A percentile compares a stretch with the other conserved stretches of the same genome.
Conservation (phyloP, 2,888 invertebrate genomes). For the Pristionchus arcanus region DNA sequence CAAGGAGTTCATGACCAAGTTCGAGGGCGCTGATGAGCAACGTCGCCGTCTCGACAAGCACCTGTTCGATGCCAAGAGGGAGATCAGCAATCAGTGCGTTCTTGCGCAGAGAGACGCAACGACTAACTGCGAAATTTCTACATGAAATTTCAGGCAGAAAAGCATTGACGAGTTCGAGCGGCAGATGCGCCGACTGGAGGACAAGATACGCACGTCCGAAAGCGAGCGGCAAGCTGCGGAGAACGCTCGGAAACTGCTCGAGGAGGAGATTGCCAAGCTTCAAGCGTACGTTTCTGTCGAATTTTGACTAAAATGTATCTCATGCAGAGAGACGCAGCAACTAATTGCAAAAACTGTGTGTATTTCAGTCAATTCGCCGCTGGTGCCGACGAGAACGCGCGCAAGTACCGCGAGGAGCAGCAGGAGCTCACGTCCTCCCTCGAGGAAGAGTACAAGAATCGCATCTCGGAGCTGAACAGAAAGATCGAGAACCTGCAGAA, state of each 20-base stretch:
- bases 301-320: not conserved
- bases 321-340: not conserved
- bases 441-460: constrained; percentile 77
- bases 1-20: constrained; percentile 73
- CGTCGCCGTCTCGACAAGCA: constrained; percentile 76
- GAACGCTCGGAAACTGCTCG: constrained; percentile 75
- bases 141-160: constrained; percentile 64
- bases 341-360: not conserved
- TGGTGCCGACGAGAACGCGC: constrained; percentile 72
- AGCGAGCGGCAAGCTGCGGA: constrained; percentile 74
- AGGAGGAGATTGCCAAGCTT: constrained; percentile 76
- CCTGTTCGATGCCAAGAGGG: constrained; percentile 71
- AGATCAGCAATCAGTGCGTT: constrained; percentile 66
- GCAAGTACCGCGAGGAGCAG: constrained; percentile 75
- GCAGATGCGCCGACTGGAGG: constrained; percentile 72
- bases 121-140: not conserved
- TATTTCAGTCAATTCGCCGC: constrained; percentile 70
- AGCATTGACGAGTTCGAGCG: constrained; percentile 74
- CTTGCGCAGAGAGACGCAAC: not conserved
- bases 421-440: constrained; percentile 73
- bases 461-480: constrained; percentile 76
- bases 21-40: constrained; percentile 75
- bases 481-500: constrained; percentile 73
- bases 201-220: constrained; percentile 73
- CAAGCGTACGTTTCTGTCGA: constrained; percentile 66